Evolutionary conservation across 2,113 vertebrate genomes (phyloP).

Genomic region (Scatophagus argus): DNA sequence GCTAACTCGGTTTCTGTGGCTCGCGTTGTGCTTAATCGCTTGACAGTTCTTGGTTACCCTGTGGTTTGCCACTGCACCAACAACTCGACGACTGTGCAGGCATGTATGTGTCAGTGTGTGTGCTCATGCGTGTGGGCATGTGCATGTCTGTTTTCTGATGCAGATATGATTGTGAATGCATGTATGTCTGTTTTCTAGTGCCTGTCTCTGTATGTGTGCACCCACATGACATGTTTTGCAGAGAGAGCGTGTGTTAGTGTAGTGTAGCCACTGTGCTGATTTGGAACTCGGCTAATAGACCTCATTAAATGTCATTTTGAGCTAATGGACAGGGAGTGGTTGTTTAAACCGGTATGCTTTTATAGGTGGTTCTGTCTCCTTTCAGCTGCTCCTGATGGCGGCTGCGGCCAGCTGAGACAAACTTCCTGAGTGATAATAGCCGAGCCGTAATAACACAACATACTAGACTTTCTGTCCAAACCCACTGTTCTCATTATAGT

Average conservation of each 20-base stretch:
- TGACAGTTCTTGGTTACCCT: slow-evolving; percentile 77
- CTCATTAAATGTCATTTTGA: slow-evolving; percentile 87
- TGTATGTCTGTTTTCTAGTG: slow-evolving; percentile 3
- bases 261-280: slow-evolving; percentile 72
- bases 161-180: slow-evolving; percentile 33
- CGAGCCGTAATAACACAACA: slow-evolving; percentile 69
- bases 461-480: slow-evolving; percentile 77
- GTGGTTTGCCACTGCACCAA: slow-evolving; percentile 74
- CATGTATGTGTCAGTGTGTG: slow-evolving; percentile 22
- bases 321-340: slow-evolving; percentile 86
- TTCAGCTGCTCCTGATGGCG: slow-evolving; percentile 71
- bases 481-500: slow-evolving; percentile 73
- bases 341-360: slow-evolving; percentile 83
- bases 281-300: slow-evolving; percentile 79
- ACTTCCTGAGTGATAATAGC: slow-evolving; percentile 78
- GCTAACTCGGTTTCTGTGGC: slow-evolving; percentile 78
- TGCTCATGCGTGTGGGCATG: slow-evolving; percentile 26
- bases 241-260: slow-evolving; percentile 65
- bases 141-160: slow-evolving; percentile 13
- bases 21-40: slow-evolving; percentile 78
- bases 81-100: slow-evolving; percentile 30
- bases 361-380: slow-evolving; percentile 80
- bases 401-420: slow-evolving; percentile 69
- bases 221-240: slow-evolving; percentile 39
- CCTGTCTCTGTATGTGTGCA: slow-evolving; percentile 8